phyloP scores from a whole-genome alignment of 2,888 invertebrate genomes.

The Ormyrus nitidulus region DNA sequence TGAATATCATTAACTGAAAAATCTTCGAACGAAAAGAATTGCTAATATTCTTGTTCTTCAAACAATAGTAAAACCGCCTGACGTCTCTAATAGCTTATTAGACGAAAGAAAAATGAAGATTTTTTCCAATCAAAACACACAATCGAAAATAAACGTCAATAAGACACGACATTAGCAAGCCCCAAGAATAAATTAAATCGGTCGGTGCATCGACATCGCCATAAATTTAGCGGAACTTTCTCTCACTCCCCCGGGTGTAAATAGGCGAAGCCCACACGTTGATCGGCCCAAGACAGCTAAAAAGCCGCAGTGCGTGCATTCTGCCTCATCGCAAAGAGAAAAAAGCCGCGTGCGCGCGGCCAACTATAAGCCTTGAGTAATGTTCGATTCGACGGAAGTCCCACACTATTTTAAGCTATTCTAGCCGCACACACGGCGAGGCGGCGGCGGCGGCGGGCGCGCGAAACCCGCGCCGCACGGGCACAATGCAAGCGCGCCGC shows the following conservation, averaged over 20 bases:
- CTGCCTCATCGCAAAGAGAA: neutral
- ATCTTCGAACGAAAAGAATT: too few relatives aligned
- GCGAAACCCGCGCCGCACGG: neutral
- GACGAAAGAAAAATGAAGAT: too few relatives aligned
- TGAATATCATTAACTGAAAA: too few relatives aligned
- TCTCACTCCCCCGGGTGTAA: neutral
- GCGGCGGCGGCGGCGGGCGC: too few relatives aligned
- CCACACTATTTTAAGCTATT: slow-evolving; percentile 46
- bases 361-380: slow-evolving; percentile 3
- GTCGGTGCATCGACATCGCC: too few relatives aligned
- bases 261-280: slow-evolving; percentile 10
- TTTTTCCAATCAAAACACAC: too few relatives aligned
- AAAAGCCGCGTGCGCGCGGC: neutral
- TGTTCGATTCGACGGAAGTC: slow-evolving; percentile 38
- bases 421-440: slow-evolving; percentile 1
- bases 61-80: too few relatives aligned
- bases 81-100: too few relatives aligned
- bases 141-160: too few relatives aligned
- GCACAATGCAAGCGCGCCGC: slow-evolving; percentile 5
- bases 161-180: too few relatives aligned
- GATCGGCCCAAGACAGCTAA: slow-evolving; percentile 9
- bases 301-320: slow-evolving; percentile 2
- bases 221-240: slow-evolving; percentile 13
- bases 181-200: too few relatives aligned
- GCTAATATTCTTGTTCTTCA: too few relatives aligned